Conservation (phyloP, 2,797 vertebrate genomes). For the Lithobates sylvaticus region DNA sequence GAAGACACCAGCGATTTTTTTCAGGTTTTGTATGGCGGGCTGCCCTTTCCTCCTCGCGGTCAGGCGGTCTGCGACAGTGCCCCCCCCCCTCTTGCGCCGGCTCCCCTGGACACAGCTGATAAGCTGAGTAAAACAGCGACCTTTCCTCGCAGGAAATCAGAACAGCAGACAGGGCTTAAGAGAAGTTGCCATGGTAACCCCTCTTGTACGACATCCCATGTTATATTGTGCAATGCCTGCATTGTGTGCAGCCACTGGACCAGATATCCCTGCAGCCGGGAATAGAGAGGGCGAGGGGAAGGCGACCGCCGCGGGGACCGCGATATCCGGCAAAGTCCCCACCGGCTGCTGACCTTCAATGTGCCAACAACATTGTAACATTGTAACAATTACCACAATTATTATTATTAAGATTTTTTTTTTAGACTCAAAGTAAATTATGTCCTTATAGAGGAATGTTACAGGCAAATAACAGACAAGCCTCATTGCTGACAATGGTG, state of each 20-base stretch:
- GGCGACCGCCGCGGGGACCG: not conserved
- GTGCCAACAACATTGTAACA: not conserved
- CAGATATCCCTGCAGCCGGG: constrained; percentile 24
- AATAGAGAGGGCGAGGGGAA: constrained; percentile 10
- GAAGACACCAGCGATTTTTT: not conserved
- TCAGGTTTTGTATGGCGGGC: not conserved
- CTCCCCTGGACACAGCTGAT: constrained; percentile 46
- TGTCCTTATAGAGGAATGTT: too few species aligned
- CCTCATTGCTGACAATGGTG: too few species aligned
- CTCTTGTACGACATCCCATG: constrained; percentile 14
- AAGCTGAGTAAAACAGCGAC: constrained; percentile 31
- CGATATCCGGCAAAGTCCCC: not conserved
- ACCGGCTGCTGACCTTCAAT: not conserved
- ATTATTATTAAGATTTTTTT: not conserved
- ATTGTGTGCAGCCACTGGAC: constrained; percentile 30
- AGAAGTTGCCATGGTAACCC: constrained; percentile 60
- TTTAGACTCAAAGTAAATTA: too few species aligned
- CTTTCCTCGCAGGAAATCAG: not conserved
- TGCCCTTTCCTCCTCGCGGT: not conserved
- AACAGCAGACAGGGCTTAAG: constrained; percentile 3
- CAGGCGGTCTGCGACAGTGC: not conserved
- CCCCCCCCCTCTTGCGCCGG: not conserved
- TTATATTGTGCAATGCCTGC: constrained; percentile 10
- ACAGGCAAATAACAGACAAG: too few species aligned
- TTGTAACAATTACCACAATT: not conserved